Evolutionary conservation across 2,113 vertebrate species (phyloP), one percentile per base, ranked within the genome.

Genomic region (Hyperopisus bebe): DNA sequence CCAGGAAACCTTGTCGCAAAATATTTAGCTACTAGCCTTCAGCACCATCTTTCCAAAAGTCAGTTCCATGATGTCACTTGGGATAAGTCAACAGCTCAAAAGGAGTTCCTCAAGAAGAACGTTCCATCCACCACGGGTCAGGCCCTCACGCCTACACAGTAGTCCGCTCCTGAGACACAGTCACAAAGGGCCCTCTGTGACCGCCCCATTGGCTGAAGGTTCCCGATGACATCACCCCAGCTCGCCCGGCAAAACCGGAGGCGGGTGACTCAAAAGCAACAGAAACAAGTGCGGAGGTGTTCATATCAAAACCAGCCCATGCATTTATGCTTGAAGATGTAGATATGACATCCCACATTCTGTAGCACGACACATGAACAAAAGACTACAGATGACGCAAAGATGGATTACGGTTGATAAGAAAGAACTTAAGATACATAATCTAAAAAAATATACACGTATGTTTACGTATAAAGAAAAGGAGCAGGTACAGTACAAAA

Each of bases 121-220:
- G 70, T 19, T 27, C 88, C 62, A 88, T 86, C 24, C 62, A 82
- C 50, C 84, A 44, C 31, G 84, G 50, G 90, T n/a, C 50, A 53
- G 55, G 89, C 92, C 85, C 91, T 91, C 87, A 88, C 92, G 91
- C 89, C 88, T 92, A 91, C 84, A 90, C 85, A 83, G 86, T n/a
- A 15, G n/a, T 86, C 13, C 27, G 9, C 86, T 83, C 74, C 17
- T 21, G 80, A 87, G 62, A 31, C 24, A 66, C 27, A 50, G 44
- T 58, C 84, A 90, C 90, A 90, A 90, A 74, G 90, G 55, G 55
- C n/a, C 87, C 50, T 89, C 87, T 90, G 44, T 90, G 77, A 89
- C 46, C 15, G 19, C 21, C 50, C 80, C 80, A 53, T n/a, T 27
- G 87, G 80, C 48, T 58, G 90, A 90, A 89, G 77, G 70, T 46